Percentiles rank a stretch among this genome's conserved stretches.
These are phyloP conservation scores for Epinephelus coioides DNA, from an alignment of 2,797 vertebrate genomes.

Conservation along the genomic window DNA sequence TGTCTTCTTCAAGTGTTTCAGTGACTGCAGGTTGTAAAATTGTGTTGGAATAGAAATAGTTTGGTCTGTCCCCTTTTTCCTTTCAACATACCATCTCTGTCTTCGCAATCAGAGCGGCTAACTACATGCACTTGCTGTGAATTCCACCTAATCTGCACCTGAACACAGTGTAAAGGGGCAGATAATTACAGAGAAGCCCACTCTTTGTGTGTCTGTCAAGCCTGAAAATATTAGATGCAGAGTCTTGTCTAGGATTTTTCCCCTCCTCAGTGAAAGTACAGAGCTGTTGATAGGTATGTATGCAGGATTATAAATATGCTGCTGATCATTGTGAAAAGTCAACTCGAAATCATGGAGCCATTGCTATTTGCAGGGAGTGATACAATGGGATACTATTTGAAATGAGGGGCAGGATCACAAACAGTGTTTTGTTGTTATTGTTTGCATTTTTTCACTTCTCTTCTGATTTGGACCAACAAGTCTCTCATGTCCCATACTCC, in stretches of 20 bases:
- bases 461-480: conserved; percentile 1
- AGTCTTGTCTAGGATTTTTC: not conserved
- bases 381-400: no score
- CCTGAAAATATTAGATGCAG: conserved; percentile 10
- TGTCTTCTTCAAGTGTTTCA: not conserved
- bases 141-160: conserved; percentile 11
- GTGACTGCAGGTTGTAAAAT: not conserved
- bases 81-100: not conserved
- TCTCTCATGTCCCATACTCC: not conserved
- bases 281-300: not conserved
- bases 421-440: not conserved
- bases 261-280: not conserved
- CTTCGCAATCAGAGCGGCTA: conserved; percentile 10
- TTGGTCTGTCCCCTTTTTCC: not conserved
- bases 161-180: not conserved
- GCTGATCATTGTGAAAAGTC: not conserved
- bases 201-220: conserved; percentile 18
- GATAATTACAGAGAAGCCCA: conserved; percentile 8
- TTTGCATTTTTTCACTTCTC: not conserved
- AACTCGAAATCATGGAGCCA: not conserved
- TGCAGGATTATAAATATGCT: conserved; percentile 4
- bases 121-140: not conserved
- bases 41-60: not conserved
- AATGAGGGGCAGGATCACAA: no score
- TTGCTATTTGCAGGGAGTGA: not conserved